phyloP scores from a whole-genome alignment of 2,888 invertebrate genomes.

The Scrobipalpa costella region DNA sequence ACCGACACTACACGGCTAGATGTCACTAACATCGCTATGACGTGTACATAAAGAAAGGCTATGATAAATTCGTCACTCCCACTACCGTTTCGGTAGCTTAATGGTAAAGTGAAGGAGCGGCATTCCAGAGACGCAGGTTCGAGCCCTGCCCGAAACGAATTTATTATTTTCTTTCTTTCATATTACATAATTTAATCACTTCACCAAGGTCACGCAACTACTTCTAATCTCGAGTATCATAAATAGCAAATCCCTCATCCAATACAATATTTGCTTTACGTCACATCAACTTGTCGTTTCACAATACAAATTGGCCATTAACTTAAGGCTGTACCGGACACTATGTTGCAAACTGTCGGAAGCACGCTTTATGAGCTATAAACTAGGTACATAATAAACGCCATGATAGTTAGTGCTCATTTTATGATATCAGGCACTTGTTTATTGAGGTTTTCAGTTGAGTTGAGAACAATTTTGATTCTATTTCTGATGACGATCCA shows the following conservation, averaged over 20 bases:
- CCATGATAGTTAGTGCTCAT: neutral
- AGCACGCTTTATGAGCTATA: slow-evolving; percentile 5
- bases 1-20: no score
- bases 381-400: slow-evolving; percentile 8
- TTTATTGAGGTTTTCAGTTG: neutral
- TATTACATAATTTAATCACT: neutral
- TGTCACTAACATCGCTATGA: no score
- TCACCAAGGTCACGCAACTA: neutral
- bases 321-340: neutral
- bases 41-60: no score
- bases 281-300: slow-evolving; percentile 11
- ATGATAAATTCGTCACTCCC: no score
- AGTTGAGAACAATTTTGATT: neutral
- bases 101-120: no score
- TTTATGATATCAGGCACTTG: neutral
- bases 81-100: no score
- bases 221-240: neutral
- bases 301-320: slow-evolving; percentile 12
- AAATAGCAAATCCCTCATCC: slow-evolving; percentile 7
- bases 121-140: no score
- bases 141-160: no score
- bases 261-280: slow-evolving; percentile 12
- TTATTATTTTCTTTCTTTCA: no score
- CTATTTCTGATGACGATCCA: no score
- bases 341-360: slow-evolving; percentile 9